A percentile compares a stretch with the other conserved stretches of the same genome.
Conservation (phyloP, 2,888 invertebrate species). For the Drosophila colorata region DNA sequence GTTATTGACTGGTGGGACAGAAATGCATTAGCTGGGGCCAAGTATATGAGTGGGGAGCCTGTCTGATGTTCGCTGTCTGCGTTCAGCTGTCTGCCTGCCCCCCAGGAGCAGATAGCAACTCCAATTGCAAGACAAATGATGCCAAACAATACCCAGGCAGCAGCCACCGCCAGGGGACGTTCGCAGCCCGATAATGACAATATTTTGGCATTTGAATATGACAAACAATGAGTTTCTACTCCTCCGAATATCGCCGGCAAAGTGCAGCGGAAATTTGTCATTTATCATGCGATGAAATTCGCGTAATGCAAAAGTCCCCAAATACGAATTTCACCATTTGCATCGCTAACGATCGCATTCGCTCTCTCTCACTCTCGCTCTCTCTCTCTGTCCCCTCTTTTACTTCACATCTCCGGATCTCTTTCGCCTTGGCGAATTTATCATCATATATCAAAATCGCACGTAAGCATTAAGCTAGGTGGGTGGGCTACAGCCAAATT, state of each 20-base stretch:
- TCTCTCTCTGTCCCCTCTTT: neutral
- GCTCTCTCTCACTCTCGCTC: neutral
- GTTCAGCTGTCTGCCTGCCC: slow-evolving; percentile 39
- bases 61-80: slow-evolving; percentile 4
- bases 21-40: slow-evolving; percentile 66
- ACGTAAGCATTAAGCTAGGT: slow-evolving; percentile 61
- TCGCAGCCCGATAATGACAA: slow-evolving; percentile 72
- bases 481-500: slow-evolving; percentile 66
- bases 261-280: slow-evolving; percentile 79
- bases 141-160: slow-evolving; percentile 44
- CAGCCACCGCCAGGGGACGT: slow-evolving; percentile 10
- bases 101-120: slow-evolving; percentile 53
- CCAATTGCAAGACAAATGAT: slow-evolving; percentile 76
- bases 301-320: slow-evolving; percentile 50
- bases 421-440: neutral
- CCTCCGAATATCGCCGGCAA: slow-evolving; percentile 38
- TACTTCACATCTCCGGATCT: no score
- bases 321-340: slow-evolving; percentile 44
- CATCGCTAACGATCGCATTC: slow-evolving; percentile 46
- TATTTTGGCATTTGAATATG: slow-evolving; percentile 80
- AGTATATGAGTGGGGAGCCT: slow-evolving; percentile 25
- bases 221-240: slow-evolving; percentile 68
- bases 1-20: slow-evolving; percentile 45
- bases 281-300: slow-evolving; percentile 73
- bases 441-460: slow-evolving; percentile 79